Evolutionary conservation across 2,888 invertebrate genomes (phyloP).

Genomic region (Acleris cristana): DNA sequence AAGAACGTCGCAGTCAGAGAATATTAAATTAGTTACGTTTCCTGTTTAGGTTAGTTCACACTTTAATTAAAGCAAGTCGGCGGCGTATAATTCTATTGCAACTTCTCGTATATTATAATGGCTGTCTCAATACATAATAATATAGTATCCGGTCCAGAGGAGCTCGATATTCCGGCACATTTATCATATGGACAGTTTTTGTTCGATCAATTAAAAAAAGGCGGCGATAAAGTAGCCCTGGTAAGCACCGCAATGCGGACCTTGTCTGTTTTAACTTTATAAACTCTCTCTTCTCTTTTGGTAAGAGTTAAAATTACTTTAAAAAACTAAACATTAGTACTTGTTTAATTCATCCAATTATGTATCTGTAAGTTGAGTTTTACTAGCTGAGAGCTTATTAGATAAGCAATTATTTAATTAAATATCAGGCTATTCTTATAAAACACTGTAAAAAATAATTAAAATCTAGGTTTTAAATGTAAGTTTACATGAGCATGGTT

Average conservation of each 20-base stretch:
- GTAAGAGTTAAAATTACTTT: background rate
- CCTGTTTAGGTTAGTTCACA: conserved; percentile 23
- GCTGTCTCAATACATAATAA: conserved; percentile 64
- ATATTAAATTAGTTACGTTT: conserved; percentile 15
- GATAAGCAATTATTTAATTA: no score
- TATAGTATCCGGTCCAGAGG: conserved; percentile 73
- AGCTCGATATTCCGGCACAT: conserved; percentile 72
- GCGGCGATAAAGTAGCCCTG: conserved; percentile 75
- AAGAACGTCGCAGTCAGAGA: background rate
- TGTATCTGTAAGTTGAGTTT: no score
- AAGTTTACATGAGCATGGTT: no score
- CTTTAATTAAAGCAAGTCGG: background rate
- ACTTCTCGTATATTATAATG: conserved; percentile 41
- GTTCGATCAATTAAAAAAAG: conserved; percentile 78
- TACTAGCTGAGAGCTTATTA: no score
- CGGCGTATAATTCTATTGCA: background rate
- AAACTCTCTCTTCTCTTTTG: background rate
- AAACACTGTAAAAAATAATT: no score
- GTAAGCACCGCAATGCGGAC: conserved; percentile 58
- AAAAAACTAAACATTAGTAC: no score
- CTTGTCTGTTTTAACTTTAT: conserved; percentile 13
- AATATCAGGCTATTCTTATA: no score
- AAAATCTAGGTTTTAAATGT: no score
- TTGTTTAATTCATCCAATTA: no score
- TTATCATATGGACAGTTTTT: conserved; percentile 81